phyloP scores from a whole-genome alignment of 2,113 vertebrate species.

The Cygnus atratus region DNA sequence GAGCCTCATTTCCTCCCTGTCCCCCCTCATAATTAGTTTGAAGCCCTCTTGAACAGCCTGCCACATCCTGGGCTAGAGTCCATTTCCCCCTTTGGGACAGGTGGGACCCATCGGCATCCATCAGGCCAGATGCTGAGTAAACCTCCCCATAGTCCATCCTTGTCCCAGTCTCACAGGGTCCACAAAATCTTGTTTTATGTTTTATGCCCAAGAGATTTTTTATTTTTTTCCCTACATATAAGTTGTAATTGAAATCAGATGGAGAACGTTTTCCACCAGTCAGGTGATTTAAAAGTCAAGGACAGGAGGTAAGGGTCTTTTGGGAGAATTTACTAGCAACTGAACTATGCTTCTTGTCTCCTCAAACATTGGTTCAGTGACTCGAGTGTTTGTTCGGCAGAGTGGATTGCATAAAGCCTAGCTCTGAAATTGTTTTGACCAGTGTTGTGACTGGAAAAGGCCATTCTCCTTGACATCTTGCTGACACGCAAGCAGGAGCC shows the following conservation, averaged over 20 bases:
- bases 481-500: accelerated
- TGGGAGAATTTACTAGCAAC: neutral
- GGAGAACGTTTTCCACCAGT: neutral
- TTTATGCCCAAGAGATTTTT: neutral
- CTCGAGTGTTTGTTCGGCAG: neutral
- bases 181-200: neutral
- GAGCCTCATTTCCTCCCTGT: too few relatives aligned
- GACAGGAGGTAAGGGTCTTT: neutral
- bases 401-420: neutral
- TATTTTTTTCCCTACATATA: neutral
- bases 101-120: too few relatives aligned
- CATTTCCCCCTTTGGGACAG: too few relatives aligned
- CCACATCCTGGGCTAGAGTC: too few relatives aligned
- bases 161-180: neutral
- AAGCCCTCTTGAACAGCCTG: too few relatives aligned
- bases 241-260: neutral
- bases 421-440: neutral
- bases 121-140: too few relatives aligned
- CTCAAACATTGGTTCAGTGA: neutral
- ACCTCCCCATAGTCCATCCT: neutral
- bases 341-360: neutral
- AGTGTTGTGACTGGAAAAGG: neutral
- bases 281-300: neutral
- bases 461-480: neutral
- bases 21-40: too few relatives aligned